Percentiles rank a stretch among this genome's conserved stretches.
These are phyloP conservation scores for Iselma pallidipennis DNA, from an alignment of 2,888 invertebrate genomes.

Conservation along the genomic window DNA sequence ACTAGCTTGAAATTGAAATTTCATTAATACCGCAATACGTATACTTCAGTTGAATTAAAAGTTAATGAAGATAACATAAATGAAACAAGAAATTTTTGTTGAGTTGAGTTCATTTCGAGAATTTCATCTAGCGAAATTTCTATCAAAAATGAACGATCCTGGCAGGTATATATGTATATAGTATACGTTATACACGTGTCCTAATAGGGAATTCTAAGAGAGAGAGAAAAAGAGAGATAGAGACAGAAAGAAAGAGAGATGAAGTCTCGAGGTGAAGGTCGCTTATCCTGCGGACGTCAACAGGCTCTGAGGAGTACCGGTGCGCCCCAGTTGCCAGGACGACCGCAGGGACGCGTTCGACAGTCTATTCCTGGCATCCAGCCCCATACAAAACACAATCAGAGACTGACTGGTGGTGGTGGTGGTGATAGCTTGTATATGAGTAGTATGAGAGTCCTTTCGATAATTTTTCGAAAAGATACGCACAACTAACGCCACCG, in stretches of 20 bases:
- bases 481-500: too few species aligned
- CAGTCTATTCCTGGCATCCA: conserved; percentile 35
- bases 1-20: too few species aligned
- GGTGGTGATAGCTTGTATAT: too few species aligned
- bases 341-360: conserved; percentile 38
- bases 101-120: too few species aligned
- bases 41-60: too few species aligned
- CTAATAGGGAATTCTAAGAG: background rate
- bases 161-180: too few species aligned
- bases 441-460: too few species aligned
- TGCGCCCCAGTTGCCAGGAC: conserved; percentile 46
- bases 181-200: background rate
- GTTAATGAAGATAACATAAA: too few species aligned
- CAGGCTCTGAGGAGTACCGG: conserved; percentile 42
- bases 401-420: background rate
- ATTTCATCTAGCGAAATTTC: too few species aligned
- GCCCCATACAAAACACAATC: conserved; percentile 9
- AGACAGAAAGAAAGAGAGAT: conserved; percentile 9
- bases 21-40: too few species aligned
- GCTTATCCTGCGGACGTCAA: conserved; percentile 45
- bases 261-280: conserved; percentile 43
- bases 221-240: background rate
- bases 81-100: too few species aligned
- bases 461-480: background rate
- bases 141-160: too few species aligned